Evolutionary conservation across 2,797 vertebrate genomes (phyloP).

Genomic region (Luscinia megarhynchos): DNA sequence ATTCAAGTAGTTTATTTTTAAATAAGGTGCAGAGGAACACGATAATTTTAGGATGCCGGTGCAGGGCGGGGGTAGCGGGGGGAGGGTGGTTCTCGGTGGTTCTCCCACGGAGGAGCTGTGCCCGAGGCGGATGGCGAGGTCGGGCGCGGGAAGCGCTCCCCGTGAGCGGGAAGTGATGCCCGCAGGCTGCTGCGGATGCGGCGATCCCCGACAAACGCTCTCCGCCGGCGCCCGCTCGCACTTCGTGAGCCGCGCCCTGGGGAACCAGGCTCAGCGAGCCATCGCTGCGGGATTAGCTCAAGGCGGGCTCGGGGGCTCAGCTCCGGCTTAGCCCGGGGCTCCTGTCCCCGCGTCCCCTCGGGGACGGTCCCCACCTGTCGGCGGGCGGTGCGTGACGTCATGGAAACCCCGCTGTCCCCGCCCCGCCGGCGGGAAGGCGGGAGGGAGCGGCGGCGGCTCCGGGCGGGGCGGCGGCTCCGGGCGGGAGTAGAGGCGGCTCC

Average conservation of each 20-base stretch:
- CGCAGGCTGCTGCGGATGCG: not conserved
- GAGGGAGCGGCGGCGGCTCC: not conserved
- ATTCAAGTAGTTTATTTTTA: not conserved
- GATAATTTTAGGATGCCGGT: not conserved
- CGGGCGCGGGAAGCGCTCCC: not conserved
- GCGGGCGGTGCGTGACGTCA: slow-evolving; percentile 44
- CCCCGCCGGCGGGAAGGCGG: not conserved
- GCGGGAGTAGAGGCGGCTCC: not conserved
- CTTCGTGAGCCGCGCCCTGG: not conserved
- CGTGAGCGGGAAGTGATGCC: not conserved
- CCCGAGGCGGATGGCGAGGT: not conserved
- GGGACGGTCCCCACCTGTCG: slow-evolving; percentile 14
- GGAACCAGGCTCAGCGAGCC: not conserved
- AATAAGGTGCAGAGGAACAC: not conserved
- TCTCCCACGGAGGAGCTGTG: not conserved
- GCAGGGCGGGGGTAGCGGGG: no score
- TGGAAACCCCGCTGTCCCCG: slow-evolving; percentile 30
- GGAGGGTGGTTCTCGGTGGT: not conserved
- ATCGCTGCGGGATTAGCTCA: not conserved
- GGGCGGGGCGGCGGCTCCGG: not conserved
- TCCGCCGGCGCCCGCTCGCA: no score
- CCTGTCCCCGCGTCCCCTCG: not conserved
- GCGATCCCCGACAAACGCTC: not conserved
- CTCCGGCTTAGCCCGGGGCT: not conserved
- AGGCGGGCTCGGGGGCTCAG: not conserved